Conservation (phyloP, 2,888 invertebrate genomes). For the Calephelis perditalis region DNA sequence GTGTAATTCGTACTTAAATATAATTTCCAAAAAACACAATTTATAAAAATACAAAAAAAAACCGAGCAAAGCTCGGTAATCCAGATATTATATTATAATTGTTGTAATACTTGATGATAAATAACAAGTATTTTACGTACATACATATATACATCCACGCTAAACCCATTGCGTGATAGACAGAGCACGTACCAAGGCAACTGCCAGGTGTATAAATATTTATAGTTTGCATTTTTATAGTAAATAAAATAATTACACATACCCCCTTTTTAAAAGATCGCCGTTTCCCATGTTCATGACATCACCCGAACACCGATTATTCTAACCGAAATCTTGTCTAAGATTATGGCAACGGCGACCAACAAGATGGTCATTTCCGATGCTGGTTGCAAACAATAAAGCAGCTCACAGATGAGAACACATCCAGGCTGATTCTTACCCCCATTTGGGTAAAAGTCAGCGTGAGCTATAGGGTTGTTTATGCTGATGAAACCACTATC, state of each 20-base stretch:
- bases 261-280: constrained; percentile 34
- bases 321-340: constrained; percentile 32
- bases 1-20: too few species aligned
- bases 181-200: too few species aligned
- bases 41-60: too few species aligned
- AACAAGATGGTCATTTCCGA: constrained; percentile 34
- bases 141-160: too few species aligned
- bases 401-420: constrained; percentile 31
- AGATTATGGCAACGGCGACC: constrained; percentile 35
- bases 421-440: constrained; percentile 41
- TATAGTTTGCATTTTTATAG: too few species aligned
- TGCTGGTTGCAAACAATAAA: constrained; percentile 36
- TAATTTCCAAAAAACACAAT: too few species aligned
- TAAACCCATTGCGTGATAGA: too few species aligned
- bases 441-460: constrained; percentile 46
- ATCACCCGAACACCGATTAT: constrained; percentile 31
- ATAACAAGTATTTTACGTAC: too few species aligned
- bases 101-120: too few species aligned
- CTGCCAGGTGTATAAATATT: too few species aligned
- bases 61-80: too few species aligned
- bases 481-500: constrained; percentile 42
- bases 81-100: too few species aligned
- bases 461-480: constrained; percentile 36
- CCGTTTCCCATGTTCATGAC: constrained; percentile 35
- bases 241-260: constrained; percentile 11